Percentiles rank a stretch among this genome's conserved stretches.
These are phyloP conservation scores for Lucifuga dentata DNA, from an alignment of 2,113 vertebrate species.

Conservation along the genomic window DNA sequence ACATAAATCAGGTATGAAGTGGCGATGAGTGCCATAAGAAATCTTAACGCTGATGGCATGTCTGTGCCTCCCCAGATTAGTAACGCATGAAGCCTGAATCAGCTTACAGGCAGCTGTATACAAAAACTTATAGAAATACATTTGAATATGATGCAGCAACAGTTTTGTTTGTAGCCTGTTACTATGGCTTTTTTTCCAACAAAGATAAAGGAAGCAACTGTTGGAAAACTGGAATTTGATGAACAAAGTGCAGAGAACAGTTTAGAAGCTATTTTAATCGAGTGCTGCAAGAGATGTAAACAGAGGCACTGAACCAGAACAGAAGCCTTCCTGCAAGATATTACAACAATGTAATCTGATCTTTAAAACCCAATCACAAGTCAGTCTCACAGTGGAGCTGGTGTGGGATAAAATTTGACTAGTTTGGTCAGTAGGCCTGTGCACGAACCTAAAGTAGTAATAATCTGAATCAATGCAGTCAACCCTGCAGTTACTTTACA, in stretches of 20 bases:
- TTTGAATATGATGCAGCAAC: neutral
- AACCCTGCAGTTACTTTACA: no score
- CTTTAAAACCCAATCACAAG: conserved; percentile 7
- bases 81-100: conserved; percentile 11
- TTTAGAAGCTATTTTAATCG: neutral
- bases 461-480: no score
- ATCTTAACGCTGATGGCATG: neutral
- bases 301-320: neutral
- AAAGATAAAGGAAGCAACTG: neutral
- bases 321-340: neutral
- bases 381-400: neutral
- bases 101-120: neutral
- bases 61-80: conserved; percentile 15
- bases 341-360: conserved; percentile 7
- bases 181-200: neutral
- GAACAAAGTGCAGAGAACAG: conserved; percentile 18
- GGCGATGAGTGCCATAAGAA: no score
- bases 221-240: conserved; percentile 25
- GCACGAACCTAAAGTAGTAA: neutral
- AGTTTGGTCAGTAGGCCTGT: neutral
- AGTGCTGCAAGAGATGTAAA: neutral
- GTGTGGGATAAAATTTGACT: conserved; percentile 15
- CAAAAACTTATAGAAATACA: neutral
- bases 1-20: no score
- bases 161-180: neutral